Conservation (phyloP, 2,797 vertebrate genomes). For the Garrulus glandarius region DNA sequence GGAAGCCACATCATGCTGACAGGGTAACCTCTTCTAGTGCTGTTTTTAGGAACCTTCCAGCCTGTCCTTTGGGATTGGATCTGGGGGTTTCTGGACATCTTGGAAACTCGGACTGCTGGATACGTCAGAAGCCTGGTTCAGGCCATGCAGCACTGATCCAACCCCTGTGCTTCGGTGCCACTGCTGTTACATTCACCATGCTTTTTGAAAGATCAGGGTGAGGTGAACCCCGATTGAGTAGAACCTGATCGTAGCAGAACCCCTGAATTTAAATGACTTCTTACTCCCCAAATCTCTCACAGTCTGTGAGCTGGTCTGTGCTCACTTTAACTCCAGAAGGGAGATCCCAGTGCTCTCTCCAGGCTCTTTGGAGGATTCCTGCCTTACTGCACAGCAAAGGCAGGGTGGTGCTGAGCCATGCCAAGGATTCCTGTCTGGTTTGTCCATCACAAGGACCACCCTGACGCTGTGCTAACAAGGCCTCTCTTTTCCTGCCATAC, state of each 20-base stretch:
- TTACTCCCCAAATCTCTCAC: rapidly evolving
- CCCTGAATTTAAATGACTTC: not conserved
- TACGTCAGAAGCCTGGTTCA: not conserved
- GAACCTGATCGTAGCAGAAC: not conserved
- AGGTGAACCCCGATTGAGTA: not conserved
- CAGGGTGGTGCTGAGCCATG: not conserved
- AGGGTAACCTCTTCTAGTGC: not conserved
- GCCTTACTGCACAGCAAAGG: not conserved
- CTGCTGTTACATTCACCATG: not conserved
- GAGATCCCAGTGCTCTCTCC: not conserved
- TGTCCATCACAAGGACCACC: not conserved
- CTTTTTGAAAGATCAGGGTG: not conserved
- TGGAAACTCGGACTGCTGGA: not conserved
- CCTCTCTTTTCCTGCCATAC: not conserved
- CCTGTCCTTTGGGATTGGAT: not conserved
- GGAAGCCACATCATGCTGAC: not conserved
- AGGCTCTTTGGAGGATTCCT: not conserved
- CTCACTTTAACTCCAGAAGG: not conserved
- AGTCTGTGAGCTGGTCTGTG: not conserved
- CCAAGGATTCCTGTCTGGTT: not conserved
- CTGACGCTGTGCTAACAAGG: not conserved
- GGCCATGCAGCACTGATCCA: not conserved
- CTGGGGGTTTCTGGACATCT: not conserved
- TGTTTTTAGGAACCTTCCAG: not conserved
- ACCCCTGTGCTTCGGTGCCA: not conserved